These are phyloP conservation scores for Acromyrmex heyeri DNA, from an alignment of 1,140 invertebrate genomes.

Conservation along the genomic window DNA sequence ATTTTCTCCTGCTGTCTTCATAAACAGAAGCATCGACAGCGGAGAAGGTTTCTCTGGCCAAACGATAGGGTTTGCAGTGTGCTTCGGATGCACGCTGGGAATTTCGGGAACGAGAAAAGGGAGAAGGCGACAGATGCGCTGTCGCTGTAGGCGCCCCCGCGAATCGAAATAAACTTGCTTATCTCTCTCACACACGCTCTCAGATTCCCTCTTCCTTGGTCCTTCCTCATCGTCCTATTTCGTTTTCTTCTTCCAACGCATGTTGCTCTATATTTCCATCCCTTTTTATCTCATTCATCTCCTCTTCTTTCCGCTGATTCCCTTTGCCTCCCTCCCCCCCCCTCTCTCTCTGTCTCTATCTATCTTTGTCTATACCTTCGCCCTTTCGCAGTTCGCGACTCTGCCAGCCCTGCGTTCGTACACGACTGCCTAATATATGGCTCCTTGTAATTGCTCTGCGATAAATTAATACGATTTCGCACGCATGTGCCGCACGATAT, in stretches of 20 bases:
- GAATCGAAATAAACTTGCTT: conserved; percentile 71
- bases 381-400: conserved; percentile 36
- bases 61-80: background rate
- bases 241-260: conserved; percentile 10
- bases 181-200: background rate
- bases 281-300: background rate
- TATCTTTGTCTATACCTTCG: conserved; percentile 12
- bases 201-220: background rate
- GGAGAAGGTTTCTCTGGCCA: background rate
- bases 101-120: conserved; percentile 1
- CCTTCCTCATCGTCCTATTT: background rate
- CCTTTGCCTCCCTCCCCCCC: no score
- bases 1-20: background rate
- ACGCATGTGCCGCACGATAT: conserved; percentile 84
- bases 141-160: conserved; percentile 69
- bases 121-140: conserved; percentile 69
- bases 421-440: conserved; percentile 79
- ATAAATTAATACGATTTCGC: conserved; percentile 85
- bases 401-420: conserved; percentile 59
- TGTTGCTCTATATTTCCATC: background rate
- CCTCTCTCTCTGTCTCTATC: background rate
- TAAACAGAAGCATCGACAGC: background rate
- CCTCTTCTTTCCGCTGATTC: background rate
- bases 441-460: conserved; percentile 83
- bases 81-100: conserved; percentile 23